Percentiles rank a stretch among this genome's conserved stretches.
Conservation (phyloP, 2,888 invertebrate genomes). For the Agonopterix subpropinquella region DNA sequence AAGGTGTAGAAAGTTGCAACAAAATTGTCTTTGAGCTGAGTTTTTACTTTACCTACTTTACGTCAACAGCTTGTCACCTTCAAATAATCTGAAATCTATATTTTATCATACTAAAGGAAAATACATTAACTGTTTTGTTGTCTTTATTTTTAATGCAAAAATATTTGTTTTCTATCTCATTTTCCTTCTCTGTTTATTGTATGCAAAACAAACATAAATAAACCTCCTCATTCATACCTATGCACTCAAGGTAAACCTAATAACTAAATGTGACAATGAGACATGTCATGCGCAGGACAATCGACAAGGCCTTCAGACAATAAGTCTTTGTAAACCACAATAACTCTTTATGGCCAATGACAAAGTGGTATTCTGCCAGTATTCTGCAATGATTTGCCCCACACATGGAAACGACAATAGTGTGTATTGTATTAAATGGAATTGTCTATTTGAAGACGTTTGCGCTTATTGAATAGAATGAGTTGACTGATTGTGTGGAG, state of each 20-base stretch:
- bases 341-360: conserved; percentile 56
- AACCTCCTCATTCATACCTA: neutral
- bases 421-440: conserved; percentile 30
- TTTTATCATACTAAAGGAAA: too few relatives aligned
- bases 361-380: conserved; percentile 58
- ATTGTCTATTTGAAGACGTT: conserved; percentile 42
- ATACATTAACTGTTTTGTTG: too few relatives aligned
- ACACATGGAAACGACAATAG: conserved; percentile 31
- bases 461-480: conserved; percentile 35
- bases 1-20: too few relatives aligned
- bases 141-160: too few relatives aligned
- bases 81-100: too few relatives aligned
- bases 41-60: too few relatives aligned
- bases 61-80: too few relatives aligned
- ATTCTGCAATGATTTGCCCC: conserved; percentile 63
- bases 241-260: conserved; percentile 30
- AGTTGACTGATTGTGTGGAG: conserved; percentile 29
- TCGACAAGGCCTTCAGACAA: conserved; percentile 57
- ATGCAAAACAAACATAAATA: too few relatives aligned
- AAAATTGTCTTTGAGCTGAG: too few relatives aligned
- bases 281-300: conserved; percentile 46
- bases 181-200: too few relatives aligned
- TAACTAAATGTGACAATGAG: conserved; percentile 21
- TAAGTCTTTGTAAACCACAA: conserved; percentile 52
- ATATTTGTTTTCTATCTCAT: too few relatives aligned